Conservation (phyloP, 1,140 invertebrate species). For the Bombus cullumanus region DNA sequence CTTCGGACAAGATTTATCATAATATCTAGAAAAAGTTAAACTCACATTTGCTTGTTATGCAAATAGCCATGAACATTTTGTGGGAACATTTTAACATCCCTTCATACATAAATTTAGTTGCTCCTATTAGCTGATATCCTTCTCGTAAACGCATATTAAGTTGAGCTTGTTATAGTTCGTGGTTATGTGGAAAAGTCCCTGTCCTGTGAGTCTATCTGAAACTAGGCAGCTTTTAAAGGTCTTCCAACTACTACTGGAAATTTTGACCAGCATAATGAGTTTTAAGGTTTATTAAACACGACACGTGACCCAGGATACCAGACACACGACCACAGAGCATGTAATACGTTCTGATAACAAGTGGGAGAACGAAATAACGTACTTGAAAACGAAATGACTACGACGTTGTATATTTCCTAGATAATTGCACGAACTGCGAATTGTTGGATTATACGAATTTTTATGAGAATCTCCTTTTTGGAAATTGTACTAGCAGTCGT, state of each 20-base stretch:
- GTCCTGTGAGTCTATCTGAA: background rate
- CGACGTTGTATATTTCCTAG: background rate
- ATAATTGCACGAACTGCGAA: background rate
- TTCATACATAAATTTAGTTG: background rate
- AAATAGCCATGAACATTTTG: no score
- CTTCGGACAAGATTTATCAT: no score
- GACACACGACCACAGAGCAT: background rate
- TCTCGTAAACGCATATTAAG: constrained; percentile 2
- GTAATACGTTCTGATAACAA: background rate
- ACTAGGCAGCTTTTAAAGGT: background rate
- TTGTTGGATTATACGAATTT: background rate
- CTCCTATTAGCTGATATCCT: constrained; percentile 1
- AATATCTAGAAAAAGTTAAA: background rate
- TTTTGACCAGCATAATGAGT: constrained; percentile 1
- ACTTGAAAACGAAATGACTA: background rate
- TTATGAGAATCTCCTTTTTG: background rate
- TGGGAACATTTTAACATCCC: background rate
- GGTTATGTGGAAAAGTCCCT: background rate
- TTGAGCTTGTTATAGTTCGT: background rate
- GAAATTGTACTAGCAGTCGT: no score
- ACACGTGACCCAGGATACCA: background rate
- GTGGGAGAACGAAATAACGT: background rate
- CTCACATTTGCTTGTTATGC: background rate
- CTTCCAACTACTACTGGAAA: background rate
- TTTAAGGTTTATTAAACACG: background rate